Base-by-base conservation (phyloP, 2,888 invertebrate genomes). In the Helleia helle region DNA sequence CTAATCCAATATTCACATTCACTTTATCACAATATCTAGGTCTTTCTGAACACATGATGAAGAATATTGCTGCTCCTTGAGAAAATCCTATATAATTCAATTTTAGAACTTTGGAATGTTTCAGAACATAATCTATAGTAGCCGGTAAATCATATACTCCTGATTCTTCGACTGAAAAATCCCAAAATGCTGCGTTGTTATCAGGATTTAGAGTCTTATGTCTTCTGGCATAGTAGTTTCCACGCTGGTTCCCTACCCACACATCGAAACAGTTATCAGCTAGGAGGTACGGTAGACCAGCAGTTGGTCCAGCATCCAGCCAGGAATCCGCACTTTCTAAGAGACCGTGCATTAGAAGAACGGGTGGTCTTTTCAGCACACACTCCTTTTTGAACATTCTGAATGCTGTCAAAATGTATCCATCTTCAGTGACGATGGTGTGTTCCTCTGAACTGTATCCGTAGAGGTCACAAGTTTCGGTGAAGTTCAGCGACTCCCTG, bases 71-170 rank as follows among this genome's bases (percentile, higher is more conserved):
- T 0, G 86, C 86, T 6, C 92, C 93, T 55, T 81, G 79, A 0
- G 91, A 92, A 60, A 92, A 91, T 0, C 91, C 93, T 5, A 90
- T 65, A 52, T 89, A 89, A 47, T 86, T 86, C 0, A 93, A 43
- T 29, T 85, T 68, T 2, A 70, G 43, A 14, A 80, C 72, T 0
- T 79, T 73, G 0, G 91, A 90, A 2, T 46, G 36, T 0, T 45
- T 17, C 5, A 70, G 40, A 15, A 70, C 50, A 27, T 44, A 59
- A 44, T 70, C 66, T 1, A 69, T 86, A 60, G 87, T 87, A 0
- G 90, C 87, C 1, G 93, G 89, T 1, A 93, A 49, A 62, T 94
- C 93, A 53, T 86, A 86, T 5, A 66, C 50, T 0, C 89, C 92
- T 61, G 90, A 87, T 58, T 93, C 90, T 58, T 93, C 88, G 77